Evolutionary conservation across 2,113 vertebrate genomes (phyloP).

Genomic region (Setophaga petechia): DNA sequence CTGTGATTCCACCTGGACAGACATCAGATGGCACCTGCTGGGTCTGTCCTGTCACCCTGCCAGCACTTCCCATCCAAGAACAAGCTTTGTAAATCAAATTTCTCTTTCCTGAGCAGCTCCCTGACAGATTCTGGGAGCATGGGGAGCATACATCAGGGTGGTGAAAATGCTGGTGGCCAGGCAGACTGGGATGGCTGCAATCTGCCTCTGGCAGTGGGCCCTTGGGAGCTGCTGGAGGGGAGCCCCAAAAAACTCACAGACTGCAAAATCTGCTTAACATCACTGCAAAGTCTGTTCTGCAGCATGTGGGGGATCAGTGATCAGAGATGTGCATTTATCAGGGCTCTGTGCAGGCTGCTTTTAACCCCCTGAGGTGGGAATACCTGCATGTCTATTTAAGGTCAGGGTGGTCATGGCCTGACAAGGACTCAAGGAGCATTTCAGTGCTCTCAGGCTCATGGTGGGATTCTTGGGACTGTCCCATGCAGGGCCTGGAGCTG

Average conservation of each 20-base stretch:
- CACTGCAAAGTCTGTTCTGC: fast-evolving
- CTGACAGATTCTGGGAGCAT: background rate
- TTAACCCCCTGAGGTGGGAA: background rate
- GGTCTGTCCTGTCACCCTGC: background rate
- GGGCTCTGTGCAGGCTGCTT: background rate
- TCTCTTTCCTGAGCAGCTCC: background rate
- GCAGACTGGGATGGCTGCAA: background rate
- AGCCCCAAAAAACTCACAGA: background rate
- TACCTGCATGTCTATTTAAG: fast-evolving
- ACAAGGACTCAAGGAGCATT: background rate
- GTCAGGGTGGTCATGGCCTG: background rate
- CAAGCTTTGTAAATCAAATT: background rate
- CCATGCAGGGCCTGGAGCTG: background rate
- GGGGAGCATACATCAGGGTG: background rate
- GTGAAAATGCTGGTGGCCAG: background rate
- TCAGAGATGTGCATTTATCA: background rate
- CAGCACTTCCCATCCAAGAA: background rate
- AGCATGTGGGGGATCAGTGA: background rate
- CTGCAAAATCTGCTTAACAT: background rate
- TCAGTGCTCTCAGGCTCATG: fast-evolving
- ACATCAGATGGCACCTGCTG: background rate
- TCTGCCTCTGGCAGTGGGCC: background rate
- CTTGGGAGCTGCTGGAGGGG: background rate
- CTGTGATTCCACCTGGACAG: background rate
- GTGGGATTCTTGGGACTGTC: background rate